phyloP scores from a whole-genome alignment of 1,140 invertebrate genomes.

The Mylabris phalerata region DNA sequence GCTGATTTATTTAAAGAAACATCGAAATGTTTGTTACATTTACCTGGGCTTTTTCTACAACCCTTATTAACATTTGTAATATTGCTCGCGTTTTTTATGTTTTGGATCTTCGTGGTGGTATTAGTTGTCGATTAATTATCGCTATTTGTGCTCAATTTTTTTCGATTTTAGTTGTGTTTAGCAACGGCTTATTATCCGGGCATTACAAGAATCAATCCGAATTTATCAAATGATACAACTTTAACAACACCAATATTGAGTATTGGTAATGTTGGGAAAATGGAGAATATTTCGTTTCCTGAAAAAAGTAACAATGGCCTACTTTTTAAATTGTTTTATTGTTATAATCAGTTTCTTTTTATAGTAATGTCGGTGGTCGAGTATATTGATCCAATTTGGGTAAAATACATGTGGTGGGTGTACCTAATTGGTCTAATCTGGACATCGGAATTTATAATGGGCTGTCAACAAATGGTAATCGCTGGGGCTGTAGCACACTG shows the following conservation, averaged over 20 bases:
- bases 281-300: conserved; percentile 1
- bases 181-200: conserved; percentile 47
- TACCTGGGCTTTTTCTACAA: conserved; percentile 82
- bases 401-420: conserved; percentile 87
- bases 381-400: conserved; percentile 61
- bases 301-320: conserved; percentile 7
- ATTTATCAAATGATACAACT: conserved; percentile 9
- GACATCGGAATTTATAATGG: conserved; percentile 85
- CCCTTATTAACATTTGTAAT: conserved; percentile 79
- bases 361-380: conserved; percentile 58
- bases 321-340: neutral
- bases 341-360: conserved; percentile 9
- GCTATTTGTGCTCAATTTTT: neutral
- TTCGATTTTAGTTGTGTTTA: conserved; percentile 47
- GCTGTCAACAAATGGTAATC: conserved; percentile 85
- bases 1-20: conserved; percentile 81
- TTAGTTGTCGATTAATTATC: conserved; percentile 32
- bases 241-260: conserved; percentile 15
- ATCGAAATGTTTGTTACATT: conserved; percentile 70
- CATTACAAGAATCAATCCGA: conserved; percentile 21
- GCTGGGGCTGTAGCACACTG: conserved; percentile 81
- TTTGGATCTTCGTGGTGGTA: conserved; percentile 80
- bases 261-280: conserved; percentile 4
- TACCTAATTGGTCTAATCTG: conserved; percentile 83
- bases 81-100: conserved; percentile 70